These are phyloP conservation scores for Aphis gossypii DNA, from an alignment of 1,140 invertebrate genomes.

Conservation along the genomic window DNA sequence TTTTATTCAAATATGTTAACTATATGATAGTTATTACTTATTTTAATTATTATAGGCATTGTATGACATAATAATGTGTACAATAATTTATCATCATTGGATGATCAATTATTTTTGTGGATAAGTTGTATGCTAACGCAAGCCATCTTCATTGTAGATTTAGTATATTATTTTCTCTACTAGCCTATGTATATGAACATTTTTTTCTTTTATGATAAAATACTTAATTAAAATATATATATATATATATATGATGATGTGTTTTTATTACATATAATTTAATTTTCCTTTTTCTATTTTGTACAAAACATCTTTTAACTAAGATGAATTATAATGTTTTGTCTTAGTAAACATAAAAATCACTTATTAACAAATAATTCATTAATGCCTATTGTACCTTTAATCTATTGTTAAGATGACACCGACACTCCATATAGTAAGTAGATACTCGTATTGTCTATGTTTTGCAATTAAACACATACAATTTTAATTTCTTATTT, in stretches of 20 bases:
- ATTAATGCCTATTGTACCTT: no score
- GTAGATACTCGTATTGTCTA: no score
- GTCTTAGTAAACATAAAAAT: no score
- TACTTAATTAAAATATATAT: slow-evolving; percentile 27
- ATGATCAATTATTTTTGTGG: slow-evolving; percentile 29
- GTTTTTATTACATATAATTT: not conserved
- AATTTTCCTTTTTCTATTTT: not conserved
- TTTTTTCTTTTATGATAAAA: slow-evolving; percentile 47
- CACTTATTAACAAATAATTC: no score
- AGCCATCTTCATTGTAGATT: slow-evolving; percentile 53
- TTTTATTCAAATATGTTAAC: slow-evolving; percentile 44
- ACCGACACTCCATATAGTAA: no score
- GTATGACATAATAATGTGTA: slow-evolving; percentile 3
- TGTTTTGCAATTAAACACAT: no score
- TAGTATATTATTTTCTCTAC: slow-evolving; percentile 52
- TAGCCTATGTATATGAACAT: slow-evolving; percentile 47
- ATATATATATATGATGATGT: not conserved
- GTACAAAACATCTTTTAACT: not conserved
- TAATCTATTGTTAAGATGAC: no score
- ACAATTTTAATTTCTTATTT: no score
- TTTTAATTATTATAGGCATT: slow-evolving; percentile 41
- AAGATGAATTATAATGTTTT: no score
- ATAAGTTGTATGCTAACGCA: slow-evolving; percentile 40
- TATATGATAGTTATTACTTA: slow-evolving; percentile 23
- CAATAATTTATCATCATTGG: slow-evolving; percentile 13